Base-by-base conservation (phyloP, 2,113 vertebrate species). In the Pollimyrus isidori region DNA sequence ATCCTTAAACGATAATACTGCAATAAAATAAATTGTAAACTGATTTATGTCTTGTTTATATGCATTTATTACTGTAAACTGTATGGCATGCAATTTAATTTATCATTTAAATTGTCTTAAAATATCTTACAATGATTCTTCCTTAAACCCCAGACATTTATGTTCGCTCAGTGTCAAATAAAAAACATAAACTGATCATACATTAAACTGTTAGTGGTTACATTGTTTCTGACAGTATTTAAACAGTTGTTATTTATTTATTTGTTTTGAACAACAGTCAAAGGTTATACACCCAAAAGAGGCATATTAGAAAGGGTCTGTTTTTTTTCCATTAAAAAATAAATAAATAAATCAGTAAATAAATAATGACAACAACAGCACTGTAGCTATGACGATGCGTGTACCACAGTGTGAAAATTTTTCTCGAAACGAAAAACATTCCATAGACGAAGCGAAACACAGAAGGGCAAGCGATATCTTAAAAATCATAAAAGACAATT, bases 371-470 rank as follows among this genome's bases (percentile, higher is more conserved):
- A 45, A 49, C 7, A 90, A 50, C 87, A 35, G 88, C 86, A 88
- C 87, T 88, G 87, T 45, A 88, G 87, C 46, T 88, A 87, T 87
- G 85, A 65, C 23, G n/a, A 88, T 23, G 26, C 7, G 87, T 85
- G 26, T 88, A 88, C 87, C 87, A 85, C 87, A 90, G 80, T 88
- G 73, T 88, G 87, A 88, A 69, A 19, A 30, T 35, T 30, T 88
- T 49, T 53, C 21, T 26, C 30, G 42, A 52, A 58, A 56, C 39
- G 50, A 48, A 69, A 88, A 46, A 42, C 53, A 26, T 23, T 87
- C 53, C 53, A 58, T 45, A 86, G 46, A 53, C 39, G 13, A 53
- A 86, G 85, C 26, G 35, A 49, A 86, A 49, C 49, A 52, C 85
- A 86, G 26, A 86, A 7, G 45, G 85, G 85, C 85, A 86, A 88